Conservation (phyloP, 2,797 vertebrate genomes). For the Calcarius lapponicus region DNA sequence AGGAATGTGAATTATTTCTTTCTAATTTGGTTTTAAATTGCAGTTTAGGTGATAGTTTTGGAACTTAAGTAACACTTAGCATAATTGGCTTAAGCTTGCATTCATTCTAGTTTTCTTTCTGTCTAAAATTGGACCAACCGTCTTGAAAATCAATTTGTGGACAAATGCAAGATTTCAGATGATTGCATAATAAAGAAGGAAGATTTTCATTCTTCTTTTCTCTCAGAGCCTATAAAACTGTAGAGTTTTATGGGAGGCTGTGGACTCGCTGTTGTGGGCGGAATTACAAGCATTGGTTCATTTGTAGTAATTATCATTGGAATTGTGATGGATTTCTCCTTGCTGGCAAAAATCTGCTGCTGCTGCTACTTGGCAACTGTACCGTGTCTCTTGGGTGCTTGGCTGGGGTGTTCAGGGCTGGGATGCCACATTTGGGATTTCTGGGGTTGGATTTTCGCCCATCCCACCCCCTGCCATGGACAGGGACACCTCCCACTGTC, state of each 20-base stretch:
- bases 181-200: neutral
- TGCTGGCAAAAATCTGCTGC: neutral
- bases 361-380: neutral
- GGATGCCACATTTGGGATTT: neutral
- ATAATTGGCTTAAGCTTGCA: neutral
- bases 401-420: neutral
- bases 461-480: neutral
- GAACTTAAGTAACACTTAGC: neutral
- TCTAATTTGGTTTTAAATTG: slow-evolving; percentile 42
- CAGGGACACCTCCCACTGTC: neutral
- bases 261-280: neutral
- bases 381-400: neutral
- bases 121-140: neutral
- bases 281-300: neutral
- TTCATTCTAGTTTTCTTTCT: neutral
- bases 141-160: neutral
- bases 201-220: neutral
- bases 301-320: neutral
- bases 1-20: slow-evolving; percentile 37
- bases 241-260: neutral
- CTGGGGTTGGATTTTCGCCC: neutral
- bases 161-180: neutral
- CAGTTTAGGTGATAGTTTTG: slow-evolving; percentile 19
- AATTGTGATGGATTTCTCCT: neutral
- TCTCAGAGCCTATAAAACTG: neutral